Conservation (phyloP, 1,140 invertebrate genomes). For the Contarinia nasturtii region DNA sequence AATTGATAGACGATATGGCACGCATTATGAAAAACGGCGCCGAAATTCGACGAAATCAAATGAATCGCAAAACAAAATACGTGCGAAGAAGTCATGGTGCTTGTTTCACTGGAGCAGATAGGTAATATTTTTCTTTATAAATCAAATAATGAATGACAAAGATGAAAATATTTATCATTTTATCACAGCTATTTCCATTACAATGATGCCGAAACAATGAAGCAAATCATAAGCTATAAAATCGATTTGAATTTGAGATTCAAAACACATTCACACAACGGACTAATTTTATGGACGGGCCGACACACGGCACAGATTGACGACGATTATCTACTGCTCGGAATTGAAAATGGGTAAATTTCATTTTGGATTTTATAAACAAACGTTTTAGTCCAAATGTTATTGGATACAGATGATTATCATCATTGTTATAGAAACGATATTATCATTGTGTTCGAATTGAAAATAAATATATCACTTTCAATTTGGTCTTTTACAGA, state of each 20-base stretch:
- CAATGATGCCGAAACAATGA: conserved; percentile 59
- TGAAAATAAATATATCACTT: no score
- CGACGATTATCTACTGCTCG: conserved; percentile 67
- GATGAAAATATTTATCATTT: no score
- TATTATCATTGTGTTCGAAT: no score
- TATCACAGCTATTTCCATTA: conserved; percentile 29
- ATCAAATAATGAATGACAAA: conserved; percentile 16
- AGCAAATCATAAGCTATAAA: conserved; percentile 23
- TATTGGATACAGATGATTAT: no score
- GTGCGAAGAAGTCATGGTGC: conserved; percentile 23
- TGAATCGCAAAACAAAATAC: neutral
- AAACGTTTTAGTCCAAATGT: no score
- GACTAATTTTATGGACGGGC: conserved; percentile 82
- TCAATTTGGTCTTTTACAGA: conserved; percentile 13
- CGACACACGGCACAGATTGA: conserved; percentile 38
- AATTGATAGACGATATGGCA: conserved; percentile 20
- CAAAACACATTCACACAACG: conserved; percentile 26
- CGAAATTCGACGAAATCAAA: neutral
- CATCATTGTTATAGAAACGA: no score
- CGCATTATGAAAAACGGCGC: conserved; percentile 20
- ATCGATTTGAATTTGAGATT: conserved; percentile 23
- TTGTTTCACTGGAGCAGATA: conserved; percentile 50
- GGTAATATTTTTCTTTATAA: conserved; percentile 29
- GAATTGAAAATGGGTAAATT: conserved; percentile 51
- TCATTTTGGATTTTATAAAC: no score